phyloP scores from a whole-genome alignment of 64 coral and sea anemone genomes.

The Stichodactyla helianthus region DNA sequence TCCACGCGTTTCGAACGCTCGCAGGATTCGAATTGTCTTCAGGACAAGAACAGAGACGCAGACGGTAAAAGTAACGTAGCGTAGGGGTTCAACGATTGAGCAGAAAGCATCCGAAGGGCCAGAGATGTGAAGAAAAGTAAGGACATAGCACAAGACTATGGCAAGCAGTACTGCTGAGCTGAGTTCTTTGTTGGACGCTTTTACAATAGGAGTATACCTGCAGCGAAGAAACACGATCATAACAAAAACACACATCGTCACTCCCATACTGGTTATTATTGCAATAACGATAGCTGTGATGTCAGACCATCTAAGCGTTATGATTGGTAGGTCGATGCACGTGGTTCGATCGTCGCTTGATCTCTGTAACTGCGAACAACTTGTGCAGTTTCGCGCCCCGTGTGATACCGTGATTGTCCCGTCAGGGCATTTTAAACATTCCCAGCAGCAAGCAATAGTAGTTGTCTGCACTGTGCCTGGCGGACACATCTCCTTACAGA shows the following conservation, averaged over 20 bases:
- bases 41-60: conserved; percentile 44
- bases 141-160: conserved; percentile 30
- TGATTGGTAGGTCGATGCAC: conserved; percentile 28
- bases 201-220: conserved; percentile 32
- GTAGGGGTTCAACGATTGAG: conserved; percentile 31
- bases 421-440: conserved; percentile 60
- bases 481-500: conserved; percentile 52
- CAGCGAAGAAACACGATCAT: conserved; percentile 11
- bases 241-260: conserved; percentile 20
- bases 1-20: conserved; percentile 39
- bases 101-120: conserved; percentile 32
- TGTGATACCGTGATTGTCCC: conserved; percentile 10
- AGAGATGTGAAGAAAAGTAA: conserved; percentile 28
- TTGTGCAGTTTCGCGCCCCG: conserved; percentile 37
- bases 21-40: conserved; percentile 42
- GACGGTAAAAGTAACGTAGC: conserved; percentile 38
- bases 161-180: conserved; percentile 3
- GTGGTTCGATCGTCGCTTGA: conserved; percentile 33
- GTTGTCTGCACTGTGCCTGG: conserved; percentile 52
- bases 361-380: conserved; percentile 34
- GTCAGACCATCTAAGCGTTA: conserved; percentile 45
- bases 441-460: conserved; percentile 61
- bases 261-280: conserved; percentile 10
- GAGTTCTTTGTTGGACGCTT: conserved; percentile 49
- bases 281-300: conserved; percentile 25